phyloP scores from a whole-genome alignment of 2,113 vertebrate species.

The Onychorhynchus coronatus region DNA sequence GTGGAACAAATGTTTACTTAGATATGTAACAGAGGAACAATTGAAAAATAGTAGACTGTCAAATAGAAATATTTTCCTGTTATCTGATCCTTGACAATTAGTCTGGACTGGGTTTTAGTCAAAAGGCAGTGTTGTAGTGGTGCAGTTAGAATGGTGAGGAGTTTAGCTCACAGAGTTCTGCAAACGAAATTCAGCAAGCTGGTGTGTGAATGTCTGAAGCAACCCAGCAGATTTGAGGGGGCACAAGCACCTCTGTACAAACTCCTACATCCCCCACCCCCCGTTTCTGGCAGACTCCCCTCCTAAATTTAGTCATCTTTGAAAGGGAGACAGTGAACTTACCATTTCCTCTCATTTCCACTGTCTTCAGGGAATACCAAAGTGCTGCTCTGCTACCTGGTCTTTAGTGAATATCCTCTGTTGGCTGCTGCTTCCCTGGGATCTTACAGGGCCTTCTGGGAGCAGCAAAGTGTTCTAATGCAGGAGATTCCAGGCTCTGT shows the following conservation, averaged over 20 bases:
- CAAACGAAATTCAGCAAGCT: background rate
- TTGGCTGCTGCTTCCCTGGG: background rate
- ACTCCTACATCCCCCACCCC: background rate
- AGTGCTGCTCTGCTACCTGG: background rate
- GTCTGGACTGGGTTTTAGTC: conserved; percentile 41
- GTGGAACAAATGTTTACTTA: conserved; percentile 87
- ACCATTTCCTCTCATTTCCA: background rate
- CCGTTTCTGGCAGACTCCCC: background rate
- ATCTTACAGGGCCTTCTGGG: background rate
- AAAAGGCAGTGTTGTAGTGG: background rate
- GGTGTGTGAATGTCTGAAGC: background rate
- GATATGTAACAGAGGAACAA: conserved; percentile 79
- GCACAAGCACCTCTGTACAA: background rate
- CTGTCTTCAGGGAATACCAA: background rate
- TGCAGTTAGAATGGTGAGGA: background rate
- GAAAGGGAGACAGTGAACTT: background rate
- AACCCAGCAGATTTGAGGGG: background rate
- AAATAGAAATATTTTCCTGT: conserved; percentile 73
- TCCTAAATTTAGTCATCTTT: background rate
- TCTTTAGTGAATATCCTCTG: background rate
- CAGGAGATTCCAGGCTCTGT: background rate
- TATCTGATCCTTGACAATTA: conserved; percentile 74
- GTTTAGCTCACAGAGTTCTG: background rate
- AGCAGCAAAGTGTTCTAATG: background rate
- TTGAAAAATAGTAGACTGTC: conserved; percentile 71